phyloP scores from a whole-genome alignment of 2,113 vertebrate genomes.

The pig (Sus scrofa) region DNA sequence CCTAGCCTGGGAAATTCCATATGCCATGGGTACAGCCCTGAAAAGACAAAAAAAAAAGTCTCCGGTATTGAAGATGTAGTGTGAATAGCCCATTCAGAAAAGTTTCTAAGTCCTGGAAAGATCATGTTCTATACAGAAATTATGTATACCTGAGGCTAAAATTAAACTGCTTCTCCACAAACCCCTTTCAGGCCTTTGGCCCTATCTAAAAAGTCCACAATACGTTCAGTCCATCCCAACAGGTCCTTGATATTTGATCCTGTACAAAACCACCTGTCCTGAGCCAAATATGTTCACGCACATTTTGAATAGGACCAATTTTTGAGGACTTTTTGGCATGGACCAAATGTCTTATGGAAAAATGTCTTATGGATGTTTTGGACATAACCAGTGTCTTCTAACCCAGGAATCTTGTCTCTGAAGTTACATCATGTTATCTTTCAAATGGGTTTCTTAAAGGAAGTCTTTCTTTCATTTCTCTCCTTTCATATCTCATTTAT shows the following conservation, averaged over 20 bases:
- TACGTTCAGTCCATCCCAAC: not conserved
- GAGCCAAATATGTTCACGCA: not conserved
- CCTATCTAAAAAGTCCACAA: not conserved
- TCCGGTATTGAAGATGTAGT: not conserved
- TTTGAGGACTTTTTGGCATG: not conserved
- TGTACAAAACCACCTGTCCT: not conserved
- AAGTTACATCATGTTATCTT: not conserved
- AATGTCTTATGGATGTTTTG: not conserved
- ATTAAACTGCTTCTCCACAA: not conserved
- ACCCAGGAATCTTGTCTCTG: not conserved
- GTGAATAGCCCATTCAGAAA: not conserved
- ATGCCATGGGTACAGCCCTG: too few relatives aligned
- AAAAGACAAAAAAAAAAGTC: too few relatives aligned
- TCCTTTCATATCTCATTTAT: not conserved
- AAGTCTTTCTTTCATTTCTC: not conserved
- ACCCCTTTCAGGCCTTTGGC: not conserved
- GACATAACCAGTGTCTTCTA: not conserved
- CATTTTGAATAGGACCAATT: not conserved
- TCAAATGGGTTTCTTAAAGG: not conserved
- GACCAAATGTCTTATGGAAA: not conserved
- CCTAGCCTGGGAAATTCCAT: too few relatives aligned
- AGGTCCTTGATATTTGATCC: not conserved
- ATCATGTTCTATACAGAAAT: not conserved
- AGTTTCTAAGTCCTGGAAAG: not conserved
- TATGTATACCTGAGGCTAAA: slow-evolving; percentile 2